Conservation (phyloP, 2,797 vertebrate species). For the Anomalospiza imberbis region DNA sequence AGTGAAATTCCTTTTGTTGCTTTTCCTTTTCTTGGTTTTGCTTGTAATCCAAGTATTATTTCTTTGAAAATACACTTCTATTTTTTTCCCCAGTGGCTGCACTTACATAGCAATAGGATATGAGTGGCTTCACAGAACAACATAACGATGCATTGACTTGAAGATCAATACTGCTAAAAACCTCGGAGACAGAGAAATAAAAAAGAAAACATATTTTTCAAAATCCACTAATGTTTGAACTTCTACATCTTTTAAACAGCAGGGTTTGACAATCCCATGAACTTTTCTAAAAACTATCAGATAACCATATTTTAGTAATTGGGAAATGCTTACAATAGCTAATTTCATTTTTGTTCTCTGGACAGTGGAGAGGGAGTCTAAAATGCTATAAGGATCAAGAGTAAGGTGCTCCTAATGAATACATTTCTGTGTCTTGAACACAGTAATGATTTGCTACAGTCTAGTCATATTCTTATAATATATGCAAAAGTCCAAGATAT, state of each 20-base stretch:
- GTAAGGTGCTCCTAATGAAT: neutral
- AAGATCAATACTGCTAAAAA: constrained; percentile 70
- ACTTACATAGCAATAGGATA: constrained; percentile 56
- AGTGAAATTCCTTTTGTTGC: constrained; percentile 53
- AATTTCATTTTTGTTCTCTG: neutral
- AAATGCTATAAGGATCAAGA: neutral
- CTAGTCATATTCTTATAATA: neutral
- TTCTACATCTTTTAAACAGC: constrained; percentile 48
- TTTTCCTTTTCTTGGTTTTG: constrained; percentile 50
- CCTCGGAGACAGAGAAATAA: constrained; percentile 20
- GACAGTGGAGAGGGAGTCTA: neutral
- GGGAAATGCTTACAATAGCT: neutral
- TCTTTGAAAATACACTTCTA: constrained; percentile 50
- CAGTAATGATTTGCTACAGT: neutral
- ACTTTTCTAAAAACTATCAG: neutral
- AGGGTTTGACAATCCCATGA: neutral
- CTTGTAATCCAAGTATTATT: constrained; percentile 61
- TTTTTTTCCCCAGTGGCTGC: neutral
- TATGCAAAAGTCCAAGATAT: neutral
- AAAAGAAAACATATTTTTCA: constrained; percentile 34
- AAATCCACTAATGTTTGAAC: constrained; percentile 14
- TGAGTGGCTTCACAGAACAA: constrained; percentile 56
- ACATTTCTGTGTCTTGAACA: neutral
- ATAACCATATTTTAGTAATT: neutral
- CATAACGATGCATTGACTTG: constrained; percentile 63